These are phyloP conservation scores for Cryptotis parvus DNA, from an alignment of 2,113 vertebrate species.

Conservation along the genomic window DNA sequence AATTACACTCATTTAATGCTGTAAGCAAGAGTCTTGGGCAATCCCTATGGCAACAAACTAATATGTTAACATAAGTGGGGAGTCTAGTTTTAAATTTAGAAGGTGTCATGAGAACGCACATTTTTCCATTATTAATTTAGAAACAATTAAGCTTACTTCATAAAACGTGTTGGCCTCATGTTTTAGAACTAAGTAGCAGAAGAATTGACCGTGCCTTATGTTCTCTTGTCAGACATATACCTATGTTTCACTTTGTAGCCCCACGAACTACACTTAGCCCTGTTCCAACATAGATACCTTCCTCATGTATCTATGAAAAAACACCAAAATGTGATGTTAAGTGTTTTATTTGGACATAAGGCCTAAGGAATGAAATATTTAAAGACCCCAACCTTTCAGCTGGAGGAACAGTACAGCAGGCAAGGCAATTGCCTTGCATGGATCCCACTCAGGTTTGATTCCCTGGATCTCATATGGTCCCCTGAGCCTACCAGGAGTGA, in stretches of 20 bases:
- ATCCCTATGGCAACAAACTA: slow-evolving; percentile 21
- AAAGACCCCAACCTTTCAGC: neutral
- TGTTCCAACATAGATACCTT: neutral
- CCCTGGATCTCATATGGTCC: too few relatives aligned
- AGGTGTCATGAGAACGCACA: neutral
- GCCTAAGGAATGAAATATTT: slow-evolving; percentile 28
- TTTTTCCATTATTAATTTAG: slow-evolving; percentile 54
- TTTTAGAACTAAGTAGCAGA: slow-evolving; percentile 50
- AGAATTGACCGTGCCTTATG: neutral
- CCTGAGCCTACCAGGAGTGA: too few relatives aligned
- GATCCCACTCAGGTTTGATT: too few relatives aligned
- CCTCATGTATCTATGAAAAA: slow-evolving; percentile 38
- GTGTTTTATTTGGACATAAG: slow-evolving; percentile 27
- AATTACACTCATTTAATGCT: slow-evolving; percentile 56
- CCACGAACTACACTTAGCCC: neutral
- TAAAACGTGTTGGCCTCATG: slow-evolving; percentile 10
- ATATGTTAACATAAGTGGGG: slow-evolving; percentile 1
- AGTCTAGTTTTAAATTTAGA: slow-evolving; percentile 52
- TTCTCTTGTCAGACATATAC: neutral
- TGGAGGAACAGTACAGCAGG: neutral
- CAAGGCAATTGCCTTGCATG: too few relatives aligned
- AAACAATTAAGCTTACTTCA: slow-evolving; percentile 1
- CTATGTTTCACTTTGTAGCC: slow-evolving; percentile 26
- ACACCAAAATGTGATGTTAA: neutral
- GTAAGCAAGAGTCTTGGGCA: slow-evolving; percentile 37